Base-by-base conservation (phyloP, 2,113 vertebrate species). In the Marmota monax region DNA sequence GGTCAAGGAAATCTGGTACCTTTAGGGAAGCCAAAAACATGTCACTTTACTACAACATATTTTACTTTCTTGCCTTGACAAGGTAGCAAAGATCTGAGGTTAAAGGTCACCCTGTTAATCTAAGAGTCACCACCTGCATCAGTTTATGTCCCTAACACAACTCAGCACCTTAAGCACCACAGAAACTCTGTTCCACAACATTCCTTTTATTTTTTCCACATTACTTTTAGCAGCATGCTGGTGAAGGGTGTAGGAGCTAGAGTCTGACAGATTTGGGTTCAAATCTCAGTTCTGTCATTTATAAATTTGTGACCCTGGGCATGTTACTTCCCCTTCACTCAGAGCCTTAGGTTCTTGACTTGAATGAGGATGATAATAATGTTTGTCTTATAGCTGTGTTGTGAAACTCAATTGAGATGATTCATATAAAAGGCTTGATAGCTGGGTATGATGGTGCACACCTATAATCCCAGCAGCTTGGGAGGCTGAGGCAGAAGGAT, bases 211-310 rank as follows among this genome's bases (percentile, higher is more conserved):
- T 63, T 48, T 27, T 45, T 23, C 25, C n/a, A 32, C 22, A 12
- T 78, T 42, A 39, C 65, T 42, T 88, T 79, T 37, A 90, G 37
- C 12, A n/a, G 48, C 37, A 14, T 85, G 58, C 42, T 83, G 45
- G 14, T 72, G 18, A 73, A 90, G 45, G 67, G n/a, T 63, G 20
- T 72, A 73, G 70, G 7, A 16, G 32, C 39, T 0, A 20, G 14
- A 85, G 37, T 88, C 74, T 51, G 42, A 53, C 14, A 93, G 39
- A 86, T 78, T 56, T 83, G 27, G 22, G 53, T 92, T 97, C 45
- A 80, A 84, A 84, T 37, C 73, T 32, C 27, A 76, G 29, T 77
- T 65, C 48, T 94, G 76, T 20, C 37, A 22, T 74, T 92, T 79
- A 45, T 11, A 82, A 80, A 79, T 42, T 80, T 32, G 22, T 29